Evolutionary conservation across 2,888 invertebrate species (phyloP).

Genomic region (Mongoloraphidia duomilia): DNA sequence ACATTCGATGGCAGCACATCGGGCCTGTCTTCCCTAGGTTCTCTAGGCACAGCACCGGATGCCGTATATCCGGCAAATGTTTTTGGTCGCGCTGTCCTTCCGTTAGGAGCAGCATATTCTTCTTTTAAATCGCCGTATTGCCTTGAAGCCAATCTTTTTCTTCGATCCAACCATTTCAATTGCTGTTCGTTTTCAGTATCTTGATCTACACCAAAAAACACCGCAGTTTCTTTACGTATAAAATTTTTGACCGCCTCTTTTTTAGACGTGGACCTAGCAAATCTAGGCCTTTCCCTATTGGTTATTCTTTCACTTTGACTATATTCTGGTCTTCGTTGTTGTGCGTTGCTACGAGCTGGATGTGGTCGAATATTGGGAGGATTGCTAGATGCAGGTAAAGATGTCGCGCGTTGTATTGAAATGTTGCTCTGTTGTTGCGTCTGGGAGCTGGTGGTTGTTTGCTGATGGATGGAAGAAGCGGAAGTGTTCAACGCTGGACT

Average conservation of each 20-base stretch:
- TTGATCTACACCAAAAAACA: conserved; percentile 74
- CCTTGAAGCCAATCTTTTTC: conserved; percentile 63
- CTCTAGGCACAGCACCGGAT: conserved; percentile 16
- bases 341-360: conserved; percentile 7
- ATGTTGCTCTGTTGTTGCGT: neutral
- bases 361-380: neutral
- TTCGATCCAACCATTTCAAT: conserved; percentile 64
- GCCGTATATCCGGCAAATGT: conserved; percentile 3
- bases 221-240: conserved; percentile 65
- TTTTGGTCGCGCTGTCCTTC: conserved; percentile 5
- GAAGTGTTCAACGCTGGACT: neutral
- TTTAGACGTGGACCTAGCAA: conserved; percentile 28
- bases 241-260: conserved; percentile 41
- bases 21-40: conserved; percentile 25
- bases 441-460: neutral
- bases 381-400: neutral
- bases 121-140: conserved; percentile 39
- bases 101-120: conserved; percentile 26
- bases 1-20: conserved; percentile 31
- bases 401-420: neutral
- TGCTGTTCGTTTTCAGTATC: conserved; percentile 59
- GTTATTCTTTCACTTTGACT: conserved; percentile 27
- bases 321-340: conserved; percentile 17
- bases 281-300: conserved; percentile 24
- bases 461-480: no score